Conservation (phyloP, 2,888 invertebrate species). For the Dicyrtoma fusca region DNA sequence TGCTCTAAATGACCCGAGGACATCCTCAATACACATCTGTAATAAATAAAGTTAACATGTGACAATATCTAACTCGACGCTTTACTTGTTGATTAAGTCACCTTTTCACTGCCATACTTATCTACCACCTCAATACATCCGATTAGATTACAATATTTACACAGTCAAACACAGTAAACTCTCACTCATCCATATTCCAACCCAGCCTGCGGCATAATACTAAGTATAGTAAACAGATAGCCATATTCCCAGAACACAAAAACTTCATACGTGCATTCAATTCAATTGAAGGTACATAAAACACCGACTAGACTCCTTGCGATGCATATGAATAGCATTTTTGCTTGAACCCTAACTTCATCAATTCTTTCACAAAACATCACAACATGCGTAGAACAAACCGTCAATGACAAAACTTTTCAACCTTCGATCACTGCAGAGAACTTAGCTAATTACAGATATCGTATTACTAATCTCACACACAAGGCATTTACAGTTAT, state of each 20-base stretch:
- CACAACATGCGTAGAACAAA: constrained; percentile 16
- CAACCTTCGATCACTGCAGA: constrained; percentile 23
- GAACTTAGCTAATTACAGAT: constrained; percentile 23
- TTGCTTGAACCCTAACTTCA: neutral
- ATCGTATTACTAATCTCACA: neutral
- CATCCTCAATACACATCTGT: constrained; percentile 56
- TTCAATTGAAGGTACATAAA: too few relatives aligned
- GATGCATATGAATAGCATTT: too few relatives aligned
- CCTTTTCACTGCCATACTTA: constrained; percentile 34
- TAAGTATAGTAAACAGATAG: too few relatives aligned
- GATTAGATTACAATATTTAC: constrained; percentile 38
- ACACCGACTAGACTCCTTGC: too few relatives aligned
- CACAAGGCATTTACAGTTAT: neutral
- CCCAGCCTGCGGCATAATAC: neutral
- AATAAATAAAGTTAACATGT: constrained; percentile 32
- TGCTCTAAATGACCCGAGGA: constrained; percentile 51
- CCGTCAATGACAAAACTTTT: neutral
- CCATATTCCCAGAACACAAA: too few relatives aligned
- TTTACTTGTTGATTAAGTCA: neutral
- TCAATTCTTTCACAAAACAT: neutral
- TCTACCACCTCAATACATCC: constrained; percentile 40
- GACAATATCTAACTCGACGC: constrained; percentile 3
- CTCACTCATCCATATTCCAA: constrained; percentile 34
- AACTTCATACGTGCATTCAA: too few relatives aligned
- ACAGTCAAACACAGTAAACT: constrained; percentile 19